These are phyloP conservation scores for Discoglossus pictus DNA, from an alignment of 2,797 vertebrate genomes.

Conservation along the genomic window DNA sequence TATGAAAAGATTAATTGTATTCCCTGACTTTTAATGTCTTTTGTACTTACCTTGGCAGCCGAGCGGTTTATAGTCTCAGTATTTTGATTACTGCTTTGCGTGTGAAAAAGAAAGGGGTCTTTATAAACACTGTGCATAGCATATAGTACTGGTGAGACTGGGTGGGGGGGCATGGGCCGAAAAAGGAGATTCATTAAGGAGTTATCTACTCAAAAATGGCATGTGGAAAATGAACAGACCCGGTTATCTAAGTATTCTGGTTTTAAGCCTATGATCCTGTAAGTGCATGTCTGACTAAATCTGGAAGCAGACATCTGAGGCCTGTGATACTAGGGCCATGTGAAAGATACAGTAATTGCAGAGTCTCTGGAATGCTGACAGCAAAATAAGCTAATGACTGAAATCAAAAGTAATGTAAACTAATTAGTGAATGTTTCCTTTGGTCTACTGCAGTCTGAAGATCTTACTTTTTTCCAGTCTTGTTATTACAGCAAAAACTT, in stretches of 20 bases:
- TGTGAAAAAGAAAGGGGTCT: no score
- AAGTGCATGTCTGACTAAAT: constrained; percentile 46
- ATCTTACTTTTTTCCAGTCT: no score
- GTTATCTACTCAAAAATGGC: neutral
- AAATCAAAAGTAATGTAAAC: neutral
- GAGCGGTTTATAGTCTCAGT: no score
- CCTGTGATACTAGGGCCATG: constrained; percentile 42
- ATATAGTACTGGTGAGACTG: no score
- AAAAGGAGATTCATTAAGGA: constrained; percentile 7
- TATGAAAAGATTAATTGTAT: no score
- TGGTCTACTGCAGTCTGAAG: no score
- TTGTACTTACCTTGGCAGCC: no score
- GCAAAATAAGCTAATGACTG: constrained; percentile 13
- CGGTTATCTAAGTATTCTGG: constrained; percentile 8
- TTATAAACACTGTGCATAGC: no score
- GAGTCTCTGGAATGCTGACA: constrained; percentile 56
- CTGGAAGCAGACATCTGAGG: constrained; percentile 51
- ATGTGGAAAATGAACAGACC: neutral
- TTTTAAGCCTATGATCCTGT: constrained; percentile 25
- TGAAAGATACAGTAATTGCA: constrained; percentile 56
- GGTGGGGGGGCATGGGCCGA: no score
- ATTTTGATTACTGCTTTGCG: no score
- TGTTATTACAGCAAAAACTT: no score
- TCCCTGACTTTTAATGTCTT: no score
- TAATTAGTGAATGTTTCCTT: neutral